These are phyloP conservation scores for Periparus ater DNA, from an alignment of 2,797 vertebrate genomes.

Conservation along the genomic window DNA sequence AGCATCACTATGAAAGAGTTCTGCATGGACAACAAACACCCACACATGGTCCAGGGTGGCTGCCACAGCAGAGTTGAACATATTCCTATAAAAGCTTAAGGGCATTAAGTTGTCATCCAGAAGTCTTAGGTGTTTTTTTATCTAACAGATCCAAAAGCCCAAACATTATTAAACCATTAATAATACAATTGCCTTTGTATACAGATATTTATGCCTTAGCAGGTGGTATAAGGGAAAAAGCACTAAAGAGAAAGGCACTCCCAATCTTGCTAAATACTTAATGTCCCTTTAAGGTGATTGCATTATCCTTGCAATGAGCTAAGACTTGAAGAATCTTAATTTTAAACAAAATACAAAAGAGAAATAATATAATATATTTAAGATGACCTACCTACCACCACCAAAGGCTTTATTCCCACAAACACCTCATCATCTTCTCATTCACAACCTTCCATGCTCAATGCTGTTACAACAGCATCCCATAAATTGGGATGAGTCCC, in stretches of 20 bases:
- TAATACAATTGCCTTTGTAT: not conserved
- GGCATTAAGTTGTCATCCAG: not conserved
- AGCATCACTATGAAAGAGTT: fast-evolving
- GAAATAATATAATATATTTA: not conserved
- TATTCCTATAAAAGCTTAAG: not conserved
- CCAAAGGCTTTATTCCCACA: not conserved
- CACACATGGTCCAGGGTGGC: fast-evolving
- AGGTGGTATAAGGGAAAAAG: not conserved
- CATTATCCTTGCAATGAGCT: not conserved
- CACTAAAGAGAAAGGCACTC: not conserved
- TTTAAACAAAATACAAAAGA: not conserved
- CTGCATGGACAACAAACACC: fast-evolving
- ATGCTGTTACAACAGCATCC: not conserved
- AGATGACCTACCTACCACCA: not conserved
- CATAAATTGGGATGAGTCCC: not conserved
- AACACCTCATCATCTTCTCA: not conserved
- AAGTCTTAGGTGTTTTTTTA: not conserved
- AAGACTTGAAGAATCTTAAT: not conserved
- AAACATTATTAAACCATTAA: not conserved
- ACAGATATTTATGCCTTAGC: not conserved
- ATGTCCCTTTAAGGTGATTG: not conserved
- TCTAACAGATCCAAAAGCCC: not conserved
- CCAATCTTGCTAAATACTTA: not conserved
- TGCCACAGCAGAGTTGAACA: fast-evolving
- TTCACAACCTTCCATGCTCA: not conserved